Evolutionary conservation across 2,113 vertebrate species (phyloP), one percentile per base, ranked within the genome.

Genomic region (Zingel zingel): DNA sequence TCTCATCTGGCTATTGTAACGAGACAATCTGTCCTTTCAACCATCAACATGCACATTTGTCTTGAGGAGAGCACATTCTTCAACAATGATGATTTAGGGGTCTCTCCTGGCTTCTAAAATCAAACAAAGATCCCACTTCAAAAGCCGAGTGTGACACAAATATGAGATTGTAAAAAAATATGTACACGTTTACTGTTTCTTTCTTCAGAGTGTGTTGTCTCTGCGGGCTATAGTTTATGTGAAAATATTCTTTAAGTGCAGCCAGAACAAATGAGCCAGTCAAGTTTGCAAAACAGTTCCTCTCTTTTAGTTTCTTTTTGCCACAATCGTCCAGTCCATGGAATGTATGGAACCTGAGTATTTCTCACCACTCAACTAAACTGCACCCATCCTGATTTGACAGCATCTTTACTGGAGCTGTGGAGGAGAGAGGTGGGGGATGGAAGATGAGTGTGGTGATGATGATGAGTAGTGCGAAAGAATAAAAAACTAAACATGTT

Each of bases 361-460:
- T 63, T 77, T 64, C 71, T 72, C 74, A 62, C 36, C 11, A 76
- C 74, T 91, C 88, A 91, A 64, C 91, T 94, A 93, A 96, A 96
- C 91, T 96, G 95, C 86, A 96, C 95, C 95, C 95, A 96, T 88
- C 92, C 95, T 61, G 95, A 74, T 85, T 93, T 84, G 77, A 84
- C 92, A 74, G 88, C 70, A 59, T 94, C 94, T 84, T 93, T 91
- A 92, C 86, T 91, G 86, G 93, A 91, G 89, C 94, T 94, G 93
- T 57, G 74, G 80, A 83, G 23, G 71, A 71, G 48, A 79, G 13
- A 25, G 8, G 30, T 0, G 25, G n/a, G 33, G 30, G 16, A 19
- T 36, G 68, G 43, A 12, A 27, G 62, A 69, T 15, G 76, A 85
- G 16, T 36, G 67, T 18, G 36, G 79, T 27, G 27, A 83, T 67